Evolutionary conservation across 2,797 vertebrate genomes (phyloP).

Genomic region (Aplochiton taeniatus): DNA sequence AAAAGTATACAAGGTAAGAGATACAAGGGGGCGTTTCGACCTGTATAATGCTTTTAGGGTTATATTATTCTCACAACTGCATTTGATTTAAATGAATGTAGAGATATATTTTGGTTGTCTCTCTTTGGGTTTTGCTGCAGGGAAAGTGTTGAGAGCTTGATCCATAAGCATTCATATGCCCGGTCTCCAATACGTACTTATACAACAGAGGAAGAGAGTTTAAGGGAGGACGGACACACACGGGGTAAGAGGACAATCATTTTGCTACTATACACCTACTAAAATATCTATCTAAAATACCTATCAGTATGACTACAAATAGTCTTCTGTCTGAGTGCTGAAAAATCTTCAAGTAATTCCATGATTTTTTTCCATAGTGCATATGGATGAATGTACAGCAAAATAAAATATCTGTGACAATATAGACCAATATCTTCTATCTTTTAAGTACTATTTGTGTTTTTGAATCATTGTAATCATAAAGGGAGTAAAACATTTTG

Average conservation of each 20-base stretch:
- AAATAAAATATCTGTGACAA: no score
- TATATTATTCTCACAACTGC: no score
- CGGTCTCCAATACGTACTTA: constrained; percentile 96
- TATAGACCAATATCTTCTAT: no score
- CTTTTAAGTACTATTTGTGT: no score
- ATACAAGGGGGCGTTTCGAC: no score
- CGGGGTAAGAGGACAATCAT: constrained; percentile 78
- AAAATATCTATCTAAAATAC: background rate
- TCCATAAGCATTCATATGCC: constrained; percentile 99
- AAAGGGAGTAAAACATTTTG: no score
- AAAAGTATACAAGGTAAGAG: no score
- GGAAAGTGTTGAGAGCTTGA: constrained; percentile 98
- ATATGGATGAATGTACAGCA: no score
- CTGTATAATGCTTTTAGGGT: no score
- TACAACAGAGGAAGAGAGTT: constrained; percentile 88
- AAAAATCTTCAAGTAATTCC: background rate
- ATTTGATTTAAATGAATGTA: constrained; percentile 23
- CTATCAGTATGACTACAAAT: background rate
- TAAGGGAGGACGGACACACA: constrained; percentile 86
- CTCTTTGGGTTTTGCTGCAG: constrained; percentile 80
- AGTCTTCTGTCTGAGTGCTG: background rate
- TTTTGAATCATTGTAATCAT: no score
- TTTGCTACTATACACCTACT: background rate
- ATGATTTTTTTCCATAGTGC: no score
- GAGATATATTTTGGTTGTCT: constrained; percentile 75